A percentile compares a stretch with the other conserved stretches of the same genome.
phyloP scores from a whole-genome alignment of 2,888 invertebrate species.

The Lasioglossum leucozonium region DNA sequence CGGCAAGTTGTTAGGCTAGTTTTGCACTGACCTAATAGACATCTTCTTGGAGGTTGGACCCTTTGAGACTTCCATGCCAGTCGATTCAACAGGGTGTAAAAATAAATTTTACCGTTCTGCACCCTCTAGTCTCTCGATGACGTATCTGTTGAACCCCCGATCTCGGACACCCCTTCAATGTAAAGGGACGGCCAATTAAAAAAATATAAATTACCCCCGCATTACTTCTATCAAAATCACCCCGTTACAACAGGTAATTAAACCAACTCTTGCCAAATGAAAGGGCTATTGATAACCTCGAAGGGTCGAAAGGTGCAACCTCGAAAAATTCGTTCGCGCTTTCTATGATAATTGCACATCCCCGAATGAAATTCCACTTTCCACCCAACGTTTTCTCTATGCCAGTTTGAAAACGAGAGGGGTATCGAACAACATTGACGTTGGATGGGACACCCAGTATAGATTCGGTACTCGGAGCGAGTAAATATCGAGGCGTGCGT shows the following conservation, averaged over 20 bases:
- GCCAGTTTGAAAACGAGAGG: not conserved
- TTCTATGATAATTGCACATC: not conserved
- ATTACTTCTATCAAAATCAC: too few relatives aligned
- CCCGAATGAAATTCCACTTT: not conserved
- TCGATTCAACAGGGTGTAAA: too few relatives aligned
- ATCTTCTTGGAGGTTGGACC: not conserved
- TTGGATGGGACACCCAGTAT: not conserved
- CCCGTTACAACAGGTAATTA: not conserved
- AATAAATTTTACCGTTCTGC: not conserved
- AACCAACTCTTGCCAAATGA: not conserved
- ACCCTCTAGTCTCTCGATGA: too few relatives aligned
- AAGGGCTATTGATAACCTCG: not conserved
- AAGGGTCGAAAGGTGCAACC: not conserved
- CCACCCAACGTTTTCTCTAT: not conserved
- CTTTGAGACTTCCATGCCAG: not conserved
- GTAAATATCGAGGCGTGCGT: conserved; percentile 20
- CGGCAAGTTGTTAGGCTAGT: not conserved
- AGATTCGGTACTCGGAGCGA: conserved; percentile 22
- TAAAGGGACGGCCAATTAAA: not conserved
- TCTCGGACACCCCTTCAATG: not conserved
- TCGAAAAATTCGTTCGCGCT: not conserved
- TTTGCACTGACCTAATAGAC: not conserved
- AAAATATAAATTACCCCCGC: too few relatives aligned
- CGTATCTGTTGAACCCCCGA: too few relatives aligned
- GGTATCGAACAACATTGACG: not conserved